Evolutionary conservation across 2,797 vertebrate species (phyloP).

Genomic region (Rhabdomys pumilio): DNA sequence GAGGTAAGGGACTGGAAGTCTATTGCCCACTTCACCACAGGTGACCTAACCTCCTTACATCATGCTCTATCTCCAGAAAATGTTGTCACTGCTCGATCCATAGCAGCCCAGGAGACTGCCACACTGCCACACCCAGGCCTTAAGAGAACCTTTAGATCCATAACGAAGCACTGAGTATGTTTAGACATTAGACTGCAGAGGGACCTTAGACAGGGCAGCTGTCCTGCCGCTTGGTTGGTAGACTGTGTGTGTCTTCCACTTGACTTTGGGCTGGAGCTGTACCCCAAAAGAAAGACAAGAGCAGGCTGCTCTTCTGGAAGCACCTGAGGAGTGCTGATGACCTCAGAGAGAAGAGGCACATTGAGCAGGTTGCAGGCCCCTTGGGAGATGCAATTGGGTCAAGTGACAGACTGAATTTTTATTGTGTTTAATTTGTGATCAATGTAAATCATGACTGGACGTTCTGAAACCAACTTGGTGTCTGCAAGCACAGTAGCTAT

Average conservation of each 20-base stretch:
- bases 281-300: not conserved
- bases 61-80: not conserved
- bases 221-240: fast-evolving
- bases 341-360: not conserved
- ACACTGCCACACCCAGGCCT: not conserved
- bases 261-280: not conserved
- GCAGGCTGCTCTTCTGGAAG: not conserved
- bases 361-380: not conserved
- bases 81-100: not conserved
- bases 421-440: slow-evolving; percentile 62
- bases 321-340: not conserved
- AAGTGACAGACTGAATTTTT: slow-evolving; percentile 50
- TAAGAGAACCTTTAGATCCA: not conserved
- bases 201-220: slow-evolving; percentile 2
- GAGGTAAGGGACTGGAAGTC: not conserved
- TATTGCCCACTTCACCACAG: not conserved
- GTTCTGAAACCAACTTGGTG: not conserved
- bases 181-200: not conserved
- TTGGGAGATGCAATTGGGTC: slow-evolving; percentile 20
- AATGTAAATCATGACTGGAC: not conserved
- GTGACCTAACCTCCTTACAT: not conserved
- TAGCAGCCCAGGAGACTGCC: not conserved
- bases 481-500: not conserved
- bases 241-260: not conserved
- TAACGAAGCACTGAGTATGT: not conserved